Evolutionary conservation across 2,888 invertebrate species (phyloP).

Genomic region (Drosophila mulleri): DNA sequence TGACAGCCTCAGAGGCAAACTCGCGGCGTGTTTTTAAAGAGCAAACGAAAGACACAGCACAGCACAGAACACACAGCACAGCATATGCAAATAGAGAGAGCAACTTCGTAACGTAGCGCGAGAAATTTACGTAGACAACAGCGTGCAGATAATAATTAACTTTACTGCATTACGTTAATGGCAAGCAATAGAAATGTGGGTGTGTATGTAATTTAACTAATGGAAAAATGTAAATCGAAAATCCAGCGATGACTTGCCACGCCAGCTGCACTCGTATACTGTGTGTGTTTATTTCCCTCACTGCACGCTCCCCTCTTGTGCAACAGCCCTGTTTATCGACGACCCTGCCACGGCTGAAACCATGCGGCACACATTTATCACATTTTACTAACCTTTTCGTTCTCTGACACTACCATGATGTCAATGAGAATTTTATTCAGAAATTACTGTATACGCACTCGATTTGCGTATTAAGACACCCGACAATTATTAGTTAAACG

Average conservation of each 20-base stretch:
- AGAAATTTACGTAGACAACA: constrained; percentile 52
- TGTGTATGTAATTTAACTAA: constrained; percentile 35
- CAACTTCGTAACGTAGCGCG: constrained; percentile 35
- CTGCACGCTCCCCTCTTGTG: constrained; percentile 53
- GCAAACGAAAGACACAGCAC: constrained; percentile 32
- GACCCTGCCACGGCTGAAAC: constrained; percentile 72
- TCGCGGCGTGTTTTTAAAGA: constrained; percentile 55
- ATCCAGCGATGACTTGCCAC: constrained; percentile 64
- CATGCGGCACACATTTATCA: constrained; percentile 59
- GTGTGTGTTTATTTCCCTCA: constrained; percentile 22
- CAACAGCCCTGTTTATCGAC: constrained; percentile 74
- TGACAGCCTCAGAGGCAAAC: constrained; percentile 44
- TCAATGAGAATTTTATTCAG: constrained; percentile 35
- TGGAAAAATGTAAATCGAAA: constrained; percentile 52
- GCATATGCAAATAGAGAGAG: constrained; percentile 51
- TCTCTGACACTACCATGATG: constrained; percentile 76
- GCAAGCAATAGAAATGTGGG: constrained; percentile 9
- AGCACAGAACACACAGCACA: neutral
- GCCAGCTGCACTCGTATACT: constrained; percentile 61
- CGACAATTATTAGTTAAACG: constrained; percentile 38
- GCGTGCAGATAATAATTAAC: constrained; percentile 57
- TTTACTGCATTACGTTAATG: constrained; percentile 38
- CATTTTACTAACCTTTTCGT: constrained; percentile 68
- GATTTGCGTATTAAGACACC: constrained; percentile 46
- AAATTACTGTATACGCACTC: constrained; percentile 54